Conservation (phyloP, 92 coral and sea anemone genomes). For the Porites lobata region DNA sequence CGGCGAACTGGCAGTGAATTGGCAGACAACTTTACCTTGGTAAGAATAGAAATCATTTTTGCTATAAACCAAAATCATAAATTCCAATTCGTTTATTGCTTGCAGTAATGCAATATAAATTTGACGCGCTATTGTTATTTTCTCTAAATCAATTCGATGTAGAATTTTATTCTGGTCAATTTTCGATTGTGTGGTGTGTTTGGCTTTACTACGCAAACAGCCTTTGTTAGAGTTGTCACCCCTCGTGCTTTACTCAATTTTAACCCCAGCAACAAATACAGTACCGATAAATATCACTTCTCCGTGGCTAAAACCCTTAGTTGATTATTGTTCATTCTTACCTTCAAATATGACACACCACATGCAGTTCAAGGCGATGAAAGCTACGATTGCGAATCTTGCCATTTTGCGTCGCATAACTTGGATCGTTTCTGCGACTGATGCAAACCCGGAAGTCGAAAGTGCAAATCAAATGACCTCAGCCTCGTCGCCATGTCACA, state of each 20-base stretch:
- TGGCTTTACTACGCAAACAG: not conserved
- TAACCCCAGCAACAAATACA: not conserved
- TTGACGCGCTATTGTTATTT: no score
- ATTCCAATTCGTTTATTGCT: constrained; percentile 11
- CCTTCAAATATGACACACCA: constrained; percentile 5
- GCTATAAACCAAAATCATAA: no score
- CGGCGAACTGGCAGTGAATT: no score
- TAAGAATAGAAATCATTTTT: not conserved
- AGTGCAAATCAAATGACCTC: no score
- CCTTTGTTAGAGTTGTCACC: no score
- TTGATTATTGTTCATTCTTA: not conserved
- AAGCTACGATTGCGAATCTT: not conserved
- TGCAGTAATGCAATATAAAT: not conserved
- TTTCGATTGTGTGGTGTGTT: not conserved
- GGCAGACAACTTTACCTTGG: not conserved
- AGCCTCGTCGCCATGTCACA: not conserved
- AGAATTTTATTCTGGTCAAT: not conserved
- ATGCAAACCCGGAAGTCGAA: no score
- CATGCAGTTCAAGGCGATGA: constrained; percentile 1
- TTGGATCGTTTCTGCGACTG: not conserved
- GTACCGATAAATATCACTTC: constrained; percentile 4
- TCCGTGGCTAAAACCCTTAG: no score
- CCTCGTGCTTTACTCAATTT: not conserved
- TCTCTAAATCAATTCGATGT: no score
- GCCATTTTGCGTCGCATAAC: no score